A percentile compares a stretch with the other conserved stretches of the same genome.
phyloP scores from a whole-genome alignment of 2,113 vertebrate genomes.

The Gnathonemus echidnorhynchus region DNA sequence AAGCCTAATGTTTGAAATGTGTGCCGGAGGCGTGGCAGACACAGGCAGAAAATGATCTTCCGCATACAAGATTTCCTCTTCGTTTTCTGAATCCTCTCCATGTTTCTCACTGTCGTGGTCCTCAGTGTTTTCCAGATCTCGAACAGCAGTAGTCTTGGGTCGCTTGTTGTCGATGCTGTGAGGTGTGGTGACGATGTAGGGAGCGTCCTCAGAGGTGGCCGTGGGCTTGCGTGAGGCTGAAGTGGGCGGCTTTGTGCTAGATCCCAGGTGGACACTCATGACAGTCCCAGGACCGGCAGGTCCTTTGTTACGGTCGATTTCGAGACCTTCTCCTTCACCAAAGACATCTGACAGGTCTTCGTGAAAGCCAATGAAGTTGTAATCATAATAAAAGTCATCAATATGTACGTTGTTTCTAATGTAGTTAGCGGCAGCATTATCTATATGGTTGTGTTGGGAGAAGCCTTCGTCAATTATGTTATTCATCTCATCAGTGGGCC shows the following conservation, averaged over 20 bases:
- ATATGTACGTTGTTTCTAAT: constrained; percentile 58
- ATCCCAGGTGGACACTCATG: constrained; percentile 22
- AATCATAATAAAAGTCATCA: constrained; percentile 95
- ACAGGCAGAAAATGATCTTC: constrained; percentile 52
- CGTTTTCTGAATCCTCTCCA: constrained; percentile 19
- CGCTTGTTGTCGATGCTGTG: not conserved
- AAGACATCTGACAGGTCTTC: constrained; percentile 76
- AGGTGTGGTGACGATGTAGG: not conserved
- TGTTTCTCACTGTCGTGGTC: not conserved
- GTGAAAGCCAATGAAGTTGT: constrained; percentile 96
- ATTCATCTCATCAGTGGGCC: constrained; percentile 44
- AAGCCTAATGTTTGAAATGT: constrained; percentile 19
- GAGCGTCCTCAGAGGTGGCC: constrained; percentile 10
- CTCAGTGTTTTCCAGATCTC: not conserved
- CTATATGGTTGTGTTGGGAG: constrained; percentile 45
- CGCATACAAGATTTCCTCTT: constrained; percentile 25
- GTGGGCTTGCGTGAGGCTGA: not conserved
- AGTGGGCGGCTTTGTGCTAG: constrained; percentile 18
- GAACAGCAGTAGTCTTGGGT: not conserved
- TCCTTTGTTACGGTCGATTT: constrained; percentile 14
- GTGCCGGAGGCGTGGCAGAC: constrained; percentile 25
- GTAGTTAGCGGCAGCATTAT: constrained; percentile 44
- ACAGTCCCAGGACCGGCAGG: constrained; percentile 11
- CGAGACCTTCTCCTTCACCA: constrained; percentile 38
- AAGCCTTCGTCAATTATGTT: constrained; percentile 59